These are phyloP conservation scores for Eudorcas thomsonii DNA, from an alignment of 2,113 vertebrate species.

Conservation along the genomic window DNA sequence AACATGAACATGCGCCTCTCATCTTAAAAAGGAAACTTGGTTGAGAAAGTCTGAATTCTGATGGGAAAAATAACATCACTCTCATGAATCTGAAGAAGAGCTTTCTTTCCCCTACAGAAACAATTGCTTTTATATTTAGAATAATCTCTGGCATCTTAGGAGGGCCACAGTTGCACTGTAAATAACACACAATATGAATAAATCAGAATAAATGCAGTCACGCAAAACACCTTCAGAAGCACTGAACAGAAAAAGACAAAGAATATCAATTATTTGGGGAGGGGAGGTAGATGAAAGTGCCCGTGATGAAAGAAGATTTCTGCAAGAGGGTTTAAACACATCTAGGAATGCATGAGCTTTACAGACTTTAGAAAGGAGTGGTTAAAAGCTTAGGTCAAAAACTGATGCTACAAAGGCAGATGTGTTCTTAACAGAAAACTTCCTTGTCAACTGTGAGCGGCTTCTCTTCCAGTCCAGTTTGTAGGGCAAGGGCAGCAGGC, in stretches of 20 bases:
- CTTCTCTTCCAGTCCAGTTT: neutral
- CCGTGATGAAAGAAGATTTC: neutral
- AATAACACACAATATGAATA: neutral
- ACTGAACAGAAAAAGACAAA: neutral
- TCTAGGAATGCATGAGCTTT: neutral
- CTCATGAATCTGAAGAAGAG: neutral
- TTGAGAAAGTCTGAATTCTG: neutral
- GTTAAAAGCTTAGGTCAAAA: neutral
- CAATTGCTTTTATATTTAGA: slow-evolving; percentile 26
- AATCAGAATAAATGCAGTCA: neutral
- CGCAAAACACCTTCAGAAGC: neutral
- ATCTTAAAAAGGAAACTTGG: neutral
- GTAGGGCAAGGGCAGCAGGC: neutral
- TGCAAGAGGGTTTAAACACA: neutral
- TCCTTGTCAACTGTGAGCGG: neutral
- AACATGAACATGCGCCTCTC: neutral
- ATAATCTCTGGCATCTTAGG: neutral
- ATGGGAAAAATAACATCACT: neutral
- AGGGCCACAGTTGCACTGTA: neutral
- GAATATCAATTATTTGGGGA: neutral
- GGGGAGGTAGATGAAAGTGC: too few relatives aligned
- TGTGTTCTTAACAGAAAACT: neutral
- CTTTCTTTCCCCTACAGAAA: neutral
- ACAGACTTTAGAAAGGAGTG: neutral
- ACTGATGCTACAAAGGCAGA: neutral